Evolutionary conservation across 2,888 invertebrate genomes (phyloP), one percentile per base, ranked within the genome.

Genomic region (Empis livida): DNA sequence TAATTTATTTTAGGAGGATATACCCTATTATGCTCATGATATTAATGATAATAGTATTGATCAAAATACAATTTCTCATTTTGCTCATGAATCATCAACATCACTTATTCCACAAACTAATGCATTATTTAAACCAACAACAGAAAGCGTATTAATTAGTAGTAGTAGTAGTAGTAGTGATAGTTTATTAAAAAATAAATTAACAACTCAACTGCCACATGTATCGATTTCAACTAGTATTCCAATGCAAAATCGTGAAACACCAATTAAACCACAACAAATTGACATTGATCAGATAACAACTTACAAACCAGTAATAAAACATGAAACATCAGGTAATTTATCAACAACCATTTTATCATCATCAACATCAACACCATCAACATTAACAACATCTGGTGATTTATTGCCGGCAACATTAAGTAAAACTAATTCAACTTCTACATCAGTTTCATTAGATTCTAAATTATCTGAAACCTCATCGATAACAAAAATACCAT

Each of bases 31-130:
- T 44, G 61, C 63, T n/a, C 61, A 61, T 5, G 70, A 69, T 54
- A 66, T 70, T 46, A 67, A 55, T 50, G 70, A 70, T 53, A 70
- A 70, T 48, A 69, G 67, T 56, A 70, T 70, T 55, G 71, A 70
- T 54, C 67, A 69, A 54, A 70, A 68, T 44, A 70, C 69, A 46
- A 70, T 69, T 50, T 68, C 68, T 16, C 68, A 68, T 54, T 68
- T 63, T 48, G 56, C 59, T 13, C 62, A 67, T 46, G 68, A 69
- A 44, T 59, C 65, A n/a, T 65, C 65, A 39, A 64, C 63, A 23
- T n/a, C n/a, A n/a, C 3, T 5, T 20, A 48, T 61, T 35, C 60
- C 67, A 13, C 60, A 65, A 13, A 63, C 63, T 10, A 64, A 59
- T 43, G 56, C 62, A 1, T 57, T 63, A 17, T 67, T 63, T 38